Conservation (phyloP, 2,113 vertebrate species). For the Dermatemys mawii region DNA sequence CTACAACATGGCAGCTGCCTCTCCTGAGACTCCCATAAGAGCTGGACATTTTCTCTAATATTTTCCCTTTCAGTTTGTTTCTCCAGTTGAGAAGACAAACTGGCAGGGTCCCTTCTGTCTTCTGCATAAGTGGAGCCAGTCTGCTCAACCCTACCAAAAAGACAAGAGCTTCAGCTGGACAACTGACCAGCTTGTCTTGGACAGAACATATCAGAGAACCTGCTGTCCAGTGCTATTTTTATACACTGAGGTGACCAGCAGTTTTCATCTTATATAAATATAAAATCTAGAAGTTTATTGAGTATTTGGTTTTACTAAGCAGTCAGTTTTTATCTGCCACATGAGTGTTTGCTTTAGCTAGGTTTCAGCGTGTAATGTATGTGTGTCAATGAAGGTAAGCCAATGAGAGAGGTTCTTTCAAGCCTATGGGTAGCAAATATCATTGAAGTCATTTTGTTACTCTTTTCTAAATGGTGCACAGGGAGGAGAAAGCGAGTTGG, state of each 20-base stretch:
- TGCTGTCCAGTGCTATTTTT: neutral
- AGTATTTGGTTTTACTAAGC: neutral
- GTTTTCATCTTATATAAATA: neutral
- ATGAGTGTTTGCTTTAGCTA: neutral
- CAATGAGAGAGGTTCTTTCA: neutral
- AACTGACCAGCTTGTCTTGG: neutral
- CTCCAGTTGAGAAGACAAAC: neutral
- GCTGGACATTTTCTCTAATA: conserved; percentile 21
- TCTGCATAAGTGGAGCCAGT: neutral
- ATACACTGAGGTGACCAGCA: neutral
- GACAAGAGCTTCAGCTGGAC: neutral
- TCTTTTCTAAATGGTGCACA: neutral
- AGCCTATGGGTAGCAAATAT: neutral
- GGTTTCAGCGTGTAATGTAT: neutral
- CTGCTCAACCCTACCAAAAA: neutral
- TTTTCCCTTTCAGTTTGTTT: conserved; percentile 1
- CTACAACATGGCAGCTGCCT: conserved; percentile 44
- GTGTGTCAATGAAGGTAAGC: neutral
- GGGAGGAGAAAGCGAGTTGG: neutral
- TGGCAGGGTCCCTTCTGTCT: neutral
- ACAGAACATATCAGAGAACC: neutral
- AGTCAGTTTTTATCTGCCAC: neutral
- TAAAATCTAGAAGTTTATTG: neutral
- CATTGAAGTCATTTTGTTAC: neutral
- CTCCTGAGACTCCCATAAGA: neutral